Percentiles rank a stretch among this genome's conserved stretches.
phyloP scores from a whole-genome alignment of 2,113 vertebrate genomes.

The Helogale parvula region DNA sequence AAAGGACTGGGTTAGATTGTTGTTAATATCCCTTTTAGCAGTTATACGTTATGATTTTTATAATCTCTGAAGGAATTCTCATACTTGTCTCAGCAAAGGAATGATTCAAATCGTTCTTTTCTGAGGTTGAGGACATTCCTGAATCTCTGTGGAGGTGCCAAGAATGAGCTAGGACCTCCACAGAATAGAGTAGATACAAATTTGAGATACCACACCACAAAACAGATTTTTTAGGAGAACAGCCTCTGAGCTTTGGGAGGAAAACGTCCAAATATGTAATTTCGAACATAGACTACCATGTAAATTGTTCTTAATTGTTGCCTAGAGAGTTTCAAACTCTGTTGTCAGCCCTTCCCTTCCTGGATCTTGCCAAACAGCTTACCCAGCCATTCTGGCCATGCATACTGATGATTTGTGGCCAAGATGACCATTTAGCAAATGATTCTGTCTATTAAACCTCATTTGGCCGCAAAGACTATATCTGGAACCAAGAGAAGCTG shows the following conservation, averaged over 20 bases:
- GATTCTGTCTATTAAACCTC: constrained; percentile 32
- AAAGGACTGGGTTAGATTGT: background rate
- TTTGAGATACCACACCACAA: background rate
- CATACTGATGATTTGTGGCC: background rate
- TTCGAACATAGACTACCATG: background rate
- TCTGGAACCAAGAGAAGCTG: constrained; percentile 9
- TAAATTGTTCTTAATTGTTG: background rate
- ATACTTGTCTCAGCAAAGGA: background rate
- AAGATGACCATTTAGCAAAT: constrained; percentile 52
- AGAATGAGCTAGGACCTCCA: background rate
- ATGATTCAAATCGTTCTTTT: background rate
- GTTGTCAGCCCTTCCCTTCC: background rate
- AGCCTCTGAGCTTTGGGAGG: background rate
- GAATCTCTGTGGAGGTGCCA: background rate
- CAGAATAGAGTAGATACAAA: background rate
- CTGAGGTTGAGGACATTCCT: background rate
- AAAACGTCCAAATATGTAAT: background rate
- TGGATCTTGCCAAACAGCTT: constrained; percentile 14
- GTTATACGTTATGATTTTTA: background rate
- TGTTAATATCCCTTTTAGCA: background rate
- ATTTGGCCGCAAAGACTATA: constrained; percentile 47
- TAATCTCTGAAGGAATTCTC: constrained; percentile 6
- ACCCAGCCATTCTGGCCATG: constrained; percentile 1
- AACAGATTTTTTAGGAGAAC: background rate
- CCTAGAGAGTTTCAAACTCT: background rate